Evolutionary conservation across 2,888 invertebrate species (phyloP), one percentile per base, ranked within the genome.

Genomic region (Aleiodes testaceus): DNA sequence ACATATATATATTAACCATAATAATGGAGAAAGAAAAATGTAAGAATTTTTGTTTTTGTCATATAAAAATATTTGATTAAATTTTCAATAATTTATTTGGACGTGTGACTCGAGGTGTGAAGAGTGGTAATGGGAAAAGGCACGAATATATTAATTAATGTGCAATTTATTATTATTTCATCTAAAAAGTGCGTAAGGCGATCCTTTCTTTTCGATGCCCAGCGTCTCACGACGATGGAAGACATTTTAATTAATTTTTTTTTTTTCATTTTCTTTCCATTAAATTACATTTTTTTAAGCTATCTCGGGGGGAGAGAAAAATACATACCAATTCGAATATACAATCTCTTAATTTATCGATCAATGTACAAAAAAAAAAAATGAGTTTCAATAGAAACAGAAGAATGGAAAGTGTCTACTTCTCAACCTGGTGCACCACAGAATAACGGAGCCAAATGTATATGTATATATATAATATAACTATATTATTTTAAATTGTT

Each of bases 401-500:
- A 63, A 49, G 55, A 70, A 69, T 50, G 67, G 63, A 70, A 70
- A 72, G 73, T 72, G 72, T 74, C 72, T 73, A 73, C 22, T 59
- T 36, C 73, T 71, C 68, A 74, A 72, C 71, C 70, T 72, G 64
- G 74, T 76, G 77, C 81, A 81, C 86, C 85, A 87, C 87, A 87
- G 87, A 87, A 87, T 87, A 87, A 87, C 86, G 85, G 80, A 84
- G 83, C 74, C 77, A 73, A 74, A 70, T 74, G 72, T 74, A 73
- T 74, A 64, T 70, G n/a, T n/a, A 53, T 66, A 66, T 26, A 26
- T 26, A 53, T 66, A 6, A 36, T 36, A 36, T 36, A 36, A 11
- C 36, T 36, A 36, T 6, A 65, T 44, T 67, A 49, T 69, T 14
- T 30, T 22, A 65, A 42, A 42, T 69, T 72, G 2, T 30, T 26